These are phyloP conservation scores for Muscicapa adusta DNA, from an alignment of 2,113 vertebrate species.

Conservation along the genomic window DNA sequence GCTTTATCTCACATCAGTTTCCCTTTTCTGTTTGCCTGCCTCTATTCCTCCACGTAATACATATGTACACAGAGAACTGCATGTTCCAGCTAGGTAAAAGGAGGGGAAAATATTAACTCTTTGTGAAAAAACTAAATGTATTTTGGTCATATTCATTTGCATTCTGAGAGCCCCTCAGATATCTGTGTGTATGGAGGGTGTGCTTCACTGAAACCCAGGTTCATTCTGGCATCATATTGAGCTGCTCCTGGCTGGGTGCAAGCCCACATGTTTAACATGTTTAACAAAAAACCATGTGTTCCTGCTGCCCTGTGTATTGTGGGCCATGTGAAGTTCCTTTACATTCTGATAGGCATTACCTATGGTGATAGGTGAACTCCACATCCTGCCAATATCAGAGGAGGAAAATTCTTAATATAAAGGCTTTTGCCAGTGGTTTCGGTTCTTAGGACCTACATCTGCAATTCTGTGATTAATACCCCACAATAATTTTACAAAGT, in stretches of 20 bases:
- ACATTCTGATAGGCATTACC: background rate
- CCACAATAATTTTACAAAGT: background rate
- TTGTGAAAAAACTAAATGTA: background rate
- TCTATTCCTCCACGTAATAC: background rate
- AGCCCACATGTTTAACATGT: rapidly evolving
- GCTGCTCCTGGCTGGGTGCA: background rate
- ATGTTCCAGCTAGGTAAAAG: background rate
- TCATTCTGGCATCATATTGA: background rate
- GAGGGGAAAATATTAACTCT: background rate
- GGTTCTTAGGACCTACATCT: background rate
- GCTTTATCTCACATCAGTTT: background rate
- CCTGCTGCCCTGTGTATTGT: rapidly evolving
- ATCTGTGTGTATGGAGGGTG: background rate
- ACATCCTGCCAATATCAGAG: background rate
- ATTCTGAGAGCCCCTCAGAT: background rate
- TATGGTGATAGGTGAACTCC: background rate
- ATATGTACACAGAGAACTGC: background rate
- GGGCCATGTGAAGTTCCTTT: background rate
- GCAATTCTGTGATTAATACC: background rate
- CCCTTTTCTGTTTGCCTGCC: background rate
- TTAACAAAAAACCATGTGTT: background rate
- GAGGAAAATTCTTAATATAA: background rate
- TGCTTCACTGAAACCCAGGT: background rate
- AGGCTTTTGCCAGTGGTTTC: background rate
- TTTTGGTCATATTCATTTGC: background rate